Conservation (phyloP, 2,113 vertebrate species). For the Hippopotamus amphibius region DNA sequence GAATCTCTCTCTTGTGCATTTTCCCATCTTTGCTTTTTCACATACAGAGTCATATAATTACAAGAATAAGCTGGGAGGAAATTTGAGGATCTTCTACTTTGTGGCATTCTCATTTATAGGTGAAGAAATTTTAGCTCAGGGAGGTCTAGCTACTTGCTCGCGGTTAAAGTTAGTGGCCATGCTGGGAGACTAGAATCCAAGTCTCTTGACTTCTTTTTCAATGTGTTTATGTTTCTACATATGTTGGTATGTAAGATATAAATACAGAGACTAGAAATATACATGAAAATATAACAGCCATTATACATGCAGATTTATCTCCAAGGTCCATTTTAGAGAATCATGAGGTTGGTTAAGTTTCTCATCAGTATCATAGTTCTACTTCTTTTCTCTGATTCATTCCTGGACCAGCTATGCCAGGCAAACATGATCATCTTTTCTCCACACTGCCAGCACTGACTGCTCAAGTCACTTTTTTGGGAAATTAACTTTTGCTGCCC, state of each 20-base stretch:
- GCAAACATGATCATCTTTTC: background rate
- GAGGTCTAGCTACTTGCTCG: background rate
- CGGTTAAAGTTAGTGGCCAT: background rate
- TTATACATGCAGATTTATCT: background rate
- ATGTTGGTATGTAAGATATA: background rate
- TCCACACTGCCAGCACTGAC: background rate
- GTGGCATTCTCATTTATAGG: background rate
- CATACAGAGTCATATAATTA: conserved; percentile 28
- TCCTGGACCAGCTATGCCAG: background rate
- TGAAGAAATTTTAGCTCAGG: background rate
- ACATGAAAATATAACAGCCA: background rate
- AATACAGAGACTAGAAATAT: background rate
- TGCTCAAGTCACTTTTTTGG: background rate
- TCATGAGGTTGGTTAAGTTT: background rate
- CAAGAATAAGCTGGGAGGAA: background rate
- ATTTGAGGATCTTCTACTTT: background rate
- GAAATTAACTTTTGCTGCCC: background rate
- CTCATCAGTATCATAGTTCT: background rate
- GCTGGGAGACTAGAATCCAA: background rate
- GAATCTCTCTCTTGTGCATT: conserved; percentile 73
- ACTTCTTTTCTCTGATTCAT: background rate
- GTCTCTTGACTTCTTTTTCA: background rate
- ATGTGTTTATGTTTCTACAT: background rate
- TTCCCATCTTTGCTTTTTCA: conserved; percentile 63
- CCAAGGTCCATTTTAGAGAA: background rate